phyloP scores from a whole-genome alignment of 2,888 invertebrate species.

The Apotomis betuletana region DNA sequence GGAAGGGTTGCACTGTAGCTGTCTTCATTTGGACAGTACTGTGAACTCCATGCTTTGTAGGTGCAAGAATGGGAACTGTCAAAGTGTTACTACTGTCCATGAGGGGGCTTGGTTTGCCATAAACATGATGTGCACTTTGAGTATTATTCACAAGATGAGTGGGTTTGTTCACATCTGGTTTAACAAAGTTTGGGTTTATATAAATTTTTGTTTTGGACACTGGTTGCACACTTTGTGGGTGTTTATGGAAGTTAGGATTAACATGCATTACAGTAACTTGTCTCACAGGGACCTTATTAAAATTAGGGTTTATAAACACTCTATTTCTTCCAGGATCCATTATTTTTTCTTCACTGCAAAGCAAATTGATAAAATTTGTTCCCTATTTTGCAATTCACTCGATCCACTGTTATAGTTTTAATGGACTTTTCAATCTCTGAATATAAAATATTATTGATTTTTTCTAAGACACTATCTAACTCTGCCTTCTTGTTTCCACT shows the following conservation, averaged over 20 bases:
- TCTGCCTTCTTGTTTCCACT: slow-evolving; percentile 85
- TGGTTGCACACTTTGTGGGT: slow-evolving; percentile 44
- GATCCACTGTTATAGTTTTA: slow-evolving; percentile 77
- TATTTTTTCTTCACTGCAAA: slow-evolving; percentile 46
- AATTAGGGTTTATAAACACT: slow-evolving; percentile 77
- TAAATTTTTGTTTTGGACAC: slow-evolving; percentile 65
- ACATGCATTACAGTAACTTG: slow-evolving; percentile 57
- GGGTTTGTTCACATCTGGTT: slow-evolving; percentile 39
- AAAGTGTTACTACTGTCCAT: slow-evolving; percentile 23
- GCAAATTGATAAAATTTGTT: slow-evolving; percentile 87
- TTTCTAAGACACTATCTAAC: slow-evolving; percentile 73
- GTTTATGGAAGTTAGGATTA: slow-evolving; percentile 65
- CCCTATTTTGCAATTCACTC: slow-evolving; percentile 88
- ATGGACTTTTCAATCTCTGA: slow-evolving; percentile 62
- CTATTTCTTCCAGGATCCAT: slow-evolving; percentile 53
- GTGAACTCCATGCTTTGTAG: background rate
- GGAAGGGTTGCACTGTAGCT: slow-evolving; percentile 30
- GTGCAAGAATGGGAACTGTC: background rate
- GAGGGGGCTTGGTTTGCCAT: slow-evolving; percentile 5
- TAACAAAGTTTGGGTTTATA: slow-evolving; percentile 78
- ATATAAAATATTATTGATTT: slow-evolving; percentile 74
- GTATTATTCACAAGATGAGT: slow-evolving; percentile 1
- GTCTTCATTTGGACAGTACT: background rate
- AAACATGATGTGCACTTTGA: background rate
- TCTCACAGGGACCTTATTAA: slow-evolving; percentile 53